Evolutionary conservation across 2,113 vertebrate species (phyloP), one percentile per base, ranked within the genome.

Genomic region (Perca fluviatilis): DNA sequence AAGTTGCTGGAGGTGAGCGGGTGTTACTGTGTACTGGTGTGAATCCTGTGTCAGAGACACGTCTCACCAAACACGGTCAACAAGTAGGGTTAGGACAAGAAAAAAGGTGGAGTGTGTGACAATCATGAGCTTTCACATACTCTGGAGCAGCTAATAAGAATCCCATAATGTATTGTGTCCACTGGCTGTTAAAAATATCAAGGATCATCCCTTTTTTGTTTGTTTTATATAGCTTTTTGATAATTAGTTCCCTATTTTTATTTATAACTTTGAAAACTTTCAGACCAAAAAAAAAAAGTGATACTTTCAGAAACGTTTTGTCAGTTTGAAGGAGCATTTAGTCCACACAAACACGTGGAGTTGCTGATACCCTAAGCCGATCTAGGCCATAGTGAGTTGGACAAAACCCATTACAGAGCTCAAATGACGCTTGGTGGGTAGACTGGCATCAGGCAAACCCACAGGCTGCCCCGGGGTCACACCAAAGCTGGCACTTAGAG

Each of bases 371-470:
- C 16, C n/a, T 70, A 82, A 89, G 68, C 74, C 66, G 57, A 68
- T 81, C 63, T 60, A 56, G 76, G 74, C 82, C 84, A 82, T 80
- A 77, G 40, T 86, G 80, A 83, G 76, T 83, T 82, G 86, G 77
- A 86, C 84, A 88, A 89, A 92, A 87, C 76, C 88, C 79, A 88
- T 91, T 87, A 74, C 70, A 64, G 58, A 66, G 81, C 67, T 87
- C 82, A 87, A 73, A 87, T 91, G 92, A 92, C 85, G 84, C 83
- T 89, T 69, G 87, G 83, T 82, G 88, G 92, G 82, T 85, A 89
- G 92, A 91, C 83, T 94, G 93, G 94, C 92, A 94, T 93, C 90
- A 93, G 84, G 92, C 87, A 92, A 92, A 90, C 88, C 88, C 93
- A 83, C 89, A 89, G 80, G 81, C 89, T 90, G 91, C 93, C 92